Percentiles rank a stretch among this genome's conserved stretches.
Conservation (phyloP, 2,113 vertebrate species). For the Falco punctatus region DNA sequence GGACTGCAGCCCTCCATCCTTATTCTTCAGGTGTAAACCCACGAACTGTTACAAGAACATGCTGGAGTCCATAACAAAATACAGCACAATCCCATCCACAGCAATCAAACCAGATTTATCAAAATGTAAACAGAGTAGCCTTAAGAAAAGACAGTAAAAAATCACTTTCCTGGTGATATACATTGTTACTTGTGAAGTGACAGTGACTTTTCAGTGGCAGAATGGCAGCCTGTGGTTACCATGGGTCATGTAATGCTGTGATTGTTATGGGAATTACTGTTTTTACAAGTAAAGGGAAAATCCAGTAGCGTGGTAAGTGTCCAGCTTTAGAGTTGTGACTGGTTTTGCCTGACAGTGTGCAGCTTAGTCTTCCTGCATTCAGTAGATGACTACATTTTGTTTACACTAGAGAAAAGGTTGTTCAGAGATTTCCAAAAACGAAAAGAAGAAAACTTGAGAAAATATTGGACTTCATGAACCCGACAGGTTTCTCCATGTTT, state of each 20-base stretch:
- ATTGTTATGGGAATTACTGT: neutral
- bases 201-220: neutral
- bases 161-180: neutral
- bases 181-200: neutral
- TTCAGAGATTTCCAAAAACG: neutral
- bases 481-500: neutral
- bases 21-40: neutral
- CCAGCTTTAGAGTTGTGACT: neutral
- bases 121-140: neutral
- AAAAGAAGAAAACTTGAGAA: neutral
- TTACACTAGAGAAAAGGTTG: neutral
- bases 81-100: neutral
- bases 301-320: neutral
- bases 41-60: neutral
- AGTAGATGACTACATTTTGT: neutral
- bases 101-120: neutral
- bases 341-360: neutral
- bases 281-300: neutral
- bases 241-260: neutral
- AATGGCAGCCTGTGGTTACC: neutral
- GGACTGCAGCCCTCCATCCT: neutral
- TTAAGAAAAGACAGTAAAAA: neutral
- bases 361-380: neutral
- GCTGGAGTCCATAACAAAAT: neutral
- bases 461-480: neutral